phyloP scores from a whole-genome alignment of 2,113 vertebrate genomes.

The Pangasianodon gigas region DNA sequence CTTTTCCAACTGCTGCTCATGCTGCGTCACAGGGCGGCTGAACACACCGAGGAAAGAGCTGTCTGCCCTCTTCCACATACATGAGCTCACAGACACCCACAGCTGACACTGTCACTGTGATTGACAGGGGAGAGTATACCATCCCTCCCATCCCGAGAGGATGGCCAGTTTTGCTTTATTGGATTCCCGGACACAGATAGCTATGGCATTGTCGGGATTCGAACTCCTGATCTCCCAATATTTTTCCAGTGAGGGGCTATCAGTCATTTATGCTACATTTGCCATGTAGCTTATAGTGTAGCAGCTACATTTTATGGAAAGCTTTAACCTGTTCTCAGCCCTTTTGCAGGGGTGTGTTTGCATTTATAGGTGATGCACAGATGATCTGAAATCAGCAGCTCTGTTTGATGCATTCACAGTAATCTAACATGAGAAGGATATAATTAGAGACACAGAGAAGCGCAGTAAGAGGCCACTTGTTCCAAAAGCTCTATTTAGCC shows the following conservation, averaged over 20 bases:
- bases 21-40: not conserved
- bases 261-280: not conserved
- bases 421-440: slow-evolving; percentile 25
- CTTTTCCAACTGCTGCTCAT: not conserved
- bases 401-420: slow-evolving; percentile 28
- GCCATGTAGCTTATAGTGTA: not conserved
- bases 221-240: not conserved
- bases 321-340: not conserved
- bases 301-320: not conserved
- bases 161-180: not conserved
- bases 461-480: slow-evolving; percentile 22
- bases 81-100: not conserved
- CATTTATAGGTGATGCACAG: not conserved
- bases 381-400: slow-evolving; percentile 33
- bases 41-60: not conserved
- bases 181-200: not conserved
- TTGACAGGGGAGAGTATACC: not conserved
- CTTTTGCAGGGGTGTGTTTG: not conserved
- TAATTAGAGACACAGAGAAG: slow-evolving; percentile 25
- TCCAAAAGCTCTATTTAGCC: slow-evolving; percentile 17
- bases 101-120: not conserved
- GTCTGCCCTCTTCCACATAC: not conserved
- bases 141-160: not conserved
- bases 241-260: not conserved
- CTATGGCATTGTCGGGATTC: not conserved